These are phyloP conservation scores for Himalopsyche kuldschensis DNA, from an alignment of 2,888 invertebrate species.

Conservation along the genomic window DNA sequence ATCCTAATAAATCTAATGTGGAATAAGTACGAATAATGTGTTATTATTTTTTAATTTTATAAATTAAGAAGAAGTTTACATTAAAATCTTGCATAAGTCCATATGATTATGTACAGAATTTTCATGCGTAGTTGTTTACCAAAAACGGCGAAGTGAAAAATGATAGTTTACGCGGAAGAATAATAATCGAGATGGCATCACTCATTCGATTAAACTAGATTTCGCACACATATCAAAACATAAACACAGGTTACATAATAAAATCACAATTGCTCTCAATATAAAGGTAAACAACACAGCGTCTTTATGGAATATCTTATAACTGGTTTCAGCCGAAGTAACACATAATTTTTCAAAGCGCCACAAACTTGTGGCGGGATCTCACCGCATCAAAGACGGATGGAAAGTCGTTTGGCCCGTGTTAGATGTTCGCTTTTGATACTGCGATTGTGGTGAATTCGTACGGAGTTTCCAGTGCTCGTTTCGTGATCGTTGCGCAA, in stretches of 20 bases:
- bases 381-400: neutral
- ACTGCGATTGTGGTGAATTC: neutral
- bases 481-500: conserved; percentile 22
- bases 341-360: neutral
- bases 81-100: too few relatives aligned
- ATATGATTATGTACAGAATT: too few relatives aligned
- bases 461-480: neutral
- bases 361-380: neutral
- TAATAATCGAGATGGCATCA: neutral
- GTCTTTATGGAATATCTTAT: neutral
- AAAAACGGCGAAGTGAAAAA: too few relatives aligned
- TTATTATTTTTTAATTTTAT: too few relatives aligned
- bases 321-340: neutral
- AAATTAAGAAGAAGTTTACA: too few relatives aligned
- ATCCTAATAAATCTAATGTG: too few relatives aligned
- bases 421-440: neutral
- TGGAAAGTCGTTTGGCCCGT: too few relatives aligned
- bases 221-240: neutral
- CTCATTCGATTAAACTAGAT: neutral
- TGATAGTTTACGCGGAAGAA: too few relatives aligned
- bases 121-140: too few relatives aligned
- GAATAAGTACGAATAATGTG: too few relatives aligned
- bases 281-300: neutral
- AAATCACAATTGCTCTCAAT: neutral
- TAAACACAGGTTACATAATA: neutral